phyloP scores from a whole-genome alignment of 2,113 vertebrate genomes.

The Ptychochromis oligacanthus region DNA sequence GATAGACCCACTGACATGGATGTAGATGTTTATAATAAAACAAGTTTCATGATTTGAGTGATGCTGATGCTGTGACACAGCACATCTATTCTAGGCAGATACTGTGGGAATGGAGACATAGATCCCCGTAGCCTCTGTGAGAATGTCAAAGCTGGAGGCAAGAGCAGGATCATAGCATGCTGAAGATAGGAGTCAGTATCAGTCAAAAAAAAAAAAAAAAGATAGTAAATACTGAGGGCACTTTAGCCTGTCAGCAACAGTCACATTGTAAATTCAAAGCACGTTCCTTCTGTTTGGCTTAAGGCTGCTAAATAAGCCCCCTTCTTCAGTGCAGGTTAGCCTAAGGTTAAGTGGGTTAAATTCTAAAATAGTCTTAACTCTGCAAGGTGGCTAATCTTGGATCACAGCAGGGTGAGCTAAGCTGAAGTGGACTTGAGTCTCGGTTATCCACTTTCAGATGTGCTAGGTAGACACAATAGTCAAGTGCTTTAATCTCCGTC shows the following conservation, averaged over 20 bases:
- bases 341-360: constrained; percentile 59
- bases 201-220: constrained; percentile 12
- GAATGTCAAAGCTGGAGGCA: constrained; percentile 52
- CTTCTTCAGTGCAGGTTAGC: constrained; percentile 26
- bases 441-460: constrained; percentile 60
- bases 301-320: constrained; percentile 36
- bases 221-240: constrained; percentile 12
- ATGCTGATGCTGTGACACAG: constrained; percentile 65
- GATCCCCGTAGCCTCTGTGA: constrained; percentile 28
- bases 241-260: constrained; percentile 31
- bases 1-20: constrained; percentile 58
- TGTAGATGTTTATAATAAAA: constrained; percentile 51
- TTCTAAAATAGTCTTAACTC: constrained; percentile 63
- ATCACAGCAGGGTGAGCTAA: constrained; percentile 53
- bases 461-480: constrained; percentile 49
- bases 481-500: constrained; percentile 20
- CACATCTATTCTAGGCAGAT: constrained; percentile 47
- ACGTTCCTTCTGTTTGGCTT: constrained; percentile 24
- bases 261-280: constrained; percentile 40
- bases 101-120: constrained; percentile 29
- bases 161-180: constrained; percentile 20
- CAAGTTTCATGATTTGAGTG: constrained; percentile 56
- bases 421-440: constrained; percentile 39
- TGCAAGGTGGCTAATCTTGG: constrained; percentile 66
- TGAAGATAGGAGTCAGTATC: constrained; percentile 36